Conservation (phyloP, 1,140 invertebrate species). For the Neocloeon triangulifer region DNA sequence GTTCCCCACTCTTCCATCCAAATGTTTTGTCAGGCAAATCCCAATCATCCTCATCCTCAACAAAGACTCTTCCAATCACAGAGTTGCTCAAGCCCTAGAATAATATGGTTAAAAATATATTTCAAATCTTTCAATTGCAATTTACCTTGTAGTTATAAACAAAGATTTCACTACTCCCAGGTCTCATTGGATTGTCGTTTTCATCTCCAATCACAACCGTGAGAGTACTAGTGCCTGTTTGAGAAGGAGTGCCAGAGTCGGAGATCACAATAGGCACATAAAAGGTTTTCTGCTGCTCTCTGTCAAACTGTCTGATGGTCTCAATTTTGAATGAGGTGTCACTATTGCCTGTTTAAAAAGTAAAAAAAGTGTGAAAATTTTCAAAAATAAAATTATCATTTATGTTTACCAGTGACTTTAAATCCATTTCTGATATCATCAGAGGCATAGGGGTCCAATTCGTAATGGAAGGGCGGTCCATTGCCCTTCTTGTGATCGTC, state of each 20-base stretch:
- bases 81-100: no score
- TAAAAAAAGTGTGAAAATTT: slow-evolving; percentile 1
- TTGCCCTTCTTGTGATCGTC: slow-evolving; percentile 51
- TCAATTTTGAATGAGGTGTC: no score
- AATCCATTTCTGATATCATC: slow-evolving; percentile 48
- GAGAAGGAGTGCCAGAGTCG: slow-evolving; percentile 46
- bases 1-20: slow-evolving; percentile 26
- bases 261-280: slow-evolving; percentile 67
- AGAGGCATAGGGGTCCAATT: slow-evolving; percentile 38
- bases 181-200: slow-evolving; percentile 69
- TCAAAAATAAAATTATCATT: neutral
- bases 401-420: slow-evolving; percentile 26
- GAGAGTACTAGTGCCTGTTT: slow-evolving; percentile 50
- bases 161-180: slow-evolving; percentile 65
- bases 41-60: slow-evolving; percentile 82
- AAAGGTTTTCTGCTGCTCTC: slow-evolving; percentile 72
- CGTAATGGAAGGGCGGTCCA: slow-evolving; percentile 56
- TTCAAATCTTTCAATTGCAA: no score
- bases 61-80: slow-evolving; percentile 71
- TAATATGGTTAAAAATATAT: slow-evolving; percentile 2
- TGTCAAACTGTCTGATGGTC: slow-evolving; percentile 67
- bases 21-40: slow-evolving; percentile 76
- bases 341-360: neutral
- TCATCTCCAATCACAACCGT: slow-evolving; percentile 72
- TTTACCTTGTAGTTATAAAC: slow-evolving; percentile 72